These are phyloP conservation scores for Notarius quadriscutis DNA, from an alignment of 2,113 vertebrate species.

Conservation along the genomic window DNA sequence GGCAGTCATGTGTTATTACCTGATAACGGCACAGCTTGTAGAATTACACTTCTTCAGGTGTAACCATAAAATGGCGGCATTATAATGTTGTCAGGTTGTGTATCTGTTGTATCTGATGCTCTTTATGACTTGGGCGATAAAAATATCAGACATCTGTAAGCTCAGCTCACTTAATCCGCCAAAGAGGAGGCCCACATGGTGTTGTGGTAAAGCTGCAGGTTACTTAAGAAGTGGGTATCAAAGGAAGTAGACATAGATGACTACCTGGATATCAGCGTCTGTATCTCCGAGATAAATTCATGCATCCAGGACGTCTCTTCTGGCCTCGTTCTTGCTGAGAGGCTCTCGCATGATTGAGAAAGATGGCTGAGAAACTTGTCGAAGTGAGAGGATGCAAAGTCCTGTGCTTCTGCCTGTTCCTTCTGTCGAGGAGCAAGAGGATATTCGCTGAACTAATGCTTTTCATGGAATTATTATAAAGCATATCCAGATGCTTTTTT, in stretches of 20 bases:
- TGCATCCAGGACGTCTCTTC: conserved; percentile 30
- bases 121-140: conserved; percentile 64
- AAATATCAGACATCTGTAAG: conserved; percentile 62
- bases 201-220: conserved; percentile 11
- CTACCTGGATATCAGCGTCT: conserved; percentile 44
- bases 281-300: conserved; percentile 51
- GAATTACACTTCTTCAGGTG: background rate
- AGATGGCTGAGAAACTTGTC: conserved; percentile 24
- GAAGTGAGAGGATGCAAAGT: conserved; percentile 15
- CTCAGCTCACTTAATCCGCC: conserved; percentile 48
- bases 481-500: background rate
- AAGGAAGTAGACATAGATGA: conserved; percentile 39
- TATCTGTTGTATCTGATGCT: conserved; percentile 48
- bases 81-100: conserved; percentile 4
- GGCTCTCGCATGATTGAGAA: conserved; percentile 46
- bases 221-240: conserved; percentile 44
- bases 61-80: background rate
- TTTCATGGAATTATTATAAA: background rate
- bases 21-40: conserved; percentile 11
- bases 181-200: background rate
- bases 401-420: conserved; percentile 27
- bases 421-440: conserved; percentile 36
- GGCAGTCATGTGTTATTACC: background rate
- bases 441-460: background rate
- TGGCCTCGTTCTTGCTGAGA: conserved; percentile 34